Conservation (phyloP, 2,888 invertebrate genomes). For the Drosophila anomelani region DNA sequence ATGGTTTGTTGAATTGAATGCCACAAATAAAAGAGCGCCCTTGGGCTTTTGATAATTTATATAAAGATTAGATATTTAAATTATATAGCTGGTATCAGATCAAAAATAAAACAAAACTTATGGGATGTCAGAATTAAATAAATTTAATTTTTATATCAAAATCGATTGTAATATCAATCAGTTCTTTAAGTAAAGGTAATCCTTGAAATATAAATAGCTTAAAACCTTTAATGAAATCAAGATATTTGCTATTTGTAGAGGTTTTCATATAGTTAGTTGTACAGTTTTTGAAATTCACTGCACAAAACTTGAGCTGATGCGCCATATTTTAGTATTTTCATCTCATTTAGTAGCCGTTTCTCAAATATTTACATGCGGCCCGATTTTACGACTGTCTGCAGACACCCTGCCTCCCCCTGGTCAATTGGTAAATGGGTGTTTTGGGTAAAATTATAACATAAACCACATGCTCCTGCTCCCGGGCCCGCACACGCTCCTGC, state of each 20-base stretch:
- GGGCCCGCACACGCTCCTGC: constrained; percentile 27
- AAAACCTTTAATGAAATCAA: too few species aligned
- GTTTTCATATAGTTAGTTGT: neutral
- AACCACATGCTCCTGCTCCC: constrained; percentile 67
- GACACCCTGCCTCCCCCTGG: constrained; percentile 8
- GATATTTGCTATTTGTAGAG: too few species aligned
- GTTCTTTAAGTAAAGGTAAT: too few species aligned
- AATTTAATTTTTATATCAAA: too few species aligned
- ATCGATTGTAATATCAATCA: too few species aligned
- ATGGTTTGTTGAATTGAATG: neutral
- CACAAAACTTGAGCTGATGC: neutral
- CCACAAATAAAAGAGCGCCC: neutral
- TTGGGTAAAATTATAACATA: constrained; percentile 76
- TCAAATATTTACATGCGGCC: constrained; percentile 60
- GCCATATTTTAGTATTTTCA: constrained; percentile 5
- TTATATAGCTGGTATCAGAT: too few species aligned
- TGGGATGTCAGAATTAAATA: too few species aligned
- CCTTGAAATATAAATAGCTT: too few species aligned
- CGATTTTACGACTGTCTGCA: constrained; percentile 73
- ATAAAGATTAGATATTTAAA: neutral
- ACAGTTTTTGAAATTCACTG: neutral
- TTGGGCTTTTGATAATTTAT: neutral
- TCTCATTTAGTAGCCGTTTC: constrained; percentile 32
- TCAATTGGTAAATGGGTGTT: constrained; percentile 72
- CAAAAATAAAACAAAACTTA: too few species aligned